These are phyloP conservation scores for Microctonus hyperodae DNA, from an alignment of 2,888 invertebrate species.

Conservation along the genomic window DNA sequence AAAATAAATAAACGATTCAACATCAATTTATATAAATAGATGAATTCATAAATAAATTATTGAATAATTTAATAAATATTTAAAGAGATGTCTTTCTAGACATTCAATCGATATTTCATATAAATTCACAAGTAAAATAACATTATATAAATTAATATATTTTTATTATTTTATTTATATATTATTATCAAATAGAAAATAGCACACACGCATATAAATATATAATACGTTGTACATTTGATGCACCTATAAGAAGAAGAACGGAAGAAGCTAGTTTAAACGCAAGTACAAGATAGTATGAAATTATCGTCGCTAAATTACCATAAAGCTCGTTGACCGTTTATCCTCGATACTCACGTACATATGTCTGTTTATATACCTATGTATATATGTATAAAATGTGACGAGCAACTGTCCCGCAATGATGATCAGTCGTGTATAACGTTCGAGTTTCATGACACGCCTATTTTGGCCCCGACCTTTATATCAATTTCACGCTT, in stretches of 20 bases:
- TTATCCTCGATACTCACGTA: conserved; percentile 9
- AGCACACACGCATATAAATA: not conserved
- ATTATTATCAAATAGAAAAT: not conserved
- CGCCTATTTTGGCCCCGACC: conserved; percentile 10
- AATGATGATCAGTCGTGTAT: conserved; percentile 16
- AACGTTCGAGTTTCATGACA: conserved; percentile 9
- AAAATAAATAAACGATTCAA: no score
- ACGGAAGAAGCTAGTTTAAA: conserved; percentile 19
- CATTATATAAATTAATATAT: no score
- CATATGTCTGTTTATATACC: not conserved
- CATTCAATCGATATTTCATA: not conserved
- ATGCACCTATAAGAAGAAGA: conserved; percentile 12
- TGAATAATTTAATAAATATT: not conserved
- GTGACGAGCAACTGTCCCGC: not conserved
- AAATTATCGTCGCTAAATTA: conserved; percentile 22
- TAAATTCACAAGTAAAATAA: conserved; percentile 7
- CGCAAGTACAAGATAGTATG: conserved; percentile 10
- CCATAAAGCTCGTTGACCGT: conserved; percentile 24
- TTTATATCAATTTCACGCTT: conserved; percentile 24
- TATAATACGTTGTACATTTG: not conserved
- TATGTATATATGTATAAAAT: not conserved
- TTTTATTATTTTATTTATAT: no score
- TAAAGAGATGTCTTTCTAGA: not conserved
- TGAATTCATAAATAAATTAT: no score
- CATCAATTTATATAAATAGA: no score